Base-by-base conservation (phyloP, 2,888 invertebrate species). In the Tetragonisca angustula region DNA sequence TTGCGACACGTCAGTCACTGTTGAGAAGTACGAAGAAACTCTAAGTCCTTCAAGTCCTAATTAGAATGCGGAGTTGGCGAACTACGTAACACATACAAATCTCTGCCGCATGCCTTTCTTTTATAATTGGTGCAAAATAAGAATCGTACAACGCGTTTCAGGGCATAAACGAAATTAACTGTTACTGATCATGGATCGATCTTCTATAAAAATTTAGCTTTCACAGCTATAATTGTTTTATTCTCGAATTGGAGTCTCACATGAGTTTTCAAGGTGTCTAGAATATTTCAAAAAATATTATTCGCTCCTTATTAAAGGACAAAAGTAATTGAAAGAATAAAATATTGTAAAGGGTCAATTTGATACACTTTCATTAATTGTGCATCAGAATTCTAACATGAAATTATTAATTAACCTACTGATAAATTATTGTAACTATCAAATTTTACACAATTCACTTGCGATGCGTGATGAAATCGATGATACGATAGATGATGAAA, bases 31-130 rank as follows among this genome's bases (percentile, higher is more conserved):
- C 13, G 70, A 70, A 70, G 70, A 70, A 70, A 70, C 70, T 70
- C n/a, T 70, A 70, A 70, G 70, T 56, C 54, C 56, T 54, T 54
- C 69, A 32, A 70, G 54, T 70, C 54, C 56, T 70, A 70, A 70
- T 70, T 70, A 70, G 70, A 70, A 56, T 56, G 36, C 70, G 6
- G 56, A 70, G 36, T 70, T 56, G 36, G 54, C 70, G 56, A 70
- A 56, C 36, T 56, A 56, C 36, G 70, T 27, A 36, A 13, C n/a
- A 56, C 24, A 11, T 21, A 36, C 36, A 70, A 70, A 70, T 54
- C 52, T 27, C 36, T 3, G 24, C 36, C 6, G 54, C 54, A 36
- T n/a, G 56, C 54, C 36, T 69, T 21, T 27, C 4, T n/a, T 56
- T 56, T 32, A 32, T 56, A 32, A 70, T 70, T 56, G n/a, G 17